Evolutionary conservation across 2,797 vertebrate genomes (phyloP).

Genomic region (Tenualosa thibaudeaui): DNA sequence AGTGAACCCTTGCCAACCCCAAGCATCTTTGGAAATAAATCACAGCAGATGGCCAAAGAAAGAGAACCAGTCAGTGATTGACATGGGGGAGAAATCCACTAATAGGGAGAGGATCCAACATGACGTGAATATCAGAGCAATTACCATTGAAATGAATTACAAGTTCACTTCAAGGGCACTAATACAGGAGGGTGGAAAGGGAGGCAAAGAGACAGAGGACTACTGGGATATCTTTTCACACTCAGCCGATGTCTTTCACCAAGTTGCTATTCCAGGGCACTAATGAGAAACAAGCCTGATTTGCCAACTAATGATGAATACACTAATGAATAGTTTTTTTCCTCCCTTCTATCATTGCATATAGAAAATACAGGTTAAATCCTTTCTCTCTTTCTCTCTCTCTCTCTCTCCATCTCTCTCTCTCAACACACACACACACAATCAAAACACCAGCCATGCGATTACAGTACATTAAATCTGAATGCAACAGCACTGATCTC

Average conservation of each 20-base stretch:
- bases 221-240: background rate
- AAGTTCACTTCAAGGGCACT: slow-evolving; percentile 10
- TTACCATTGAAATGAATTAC: slow-evolving; percentile 13
- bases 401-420: background rate
- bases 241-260: background rate
- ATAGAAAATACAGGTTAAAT: background rate
- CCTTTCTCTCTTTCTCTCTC: background rate
- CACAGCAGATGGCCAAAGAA: background rate
- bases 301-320: background rate
- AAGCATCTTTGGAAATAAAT: background rate
- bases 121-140: background rate
- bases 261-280: background rate
- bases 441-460: background rate
- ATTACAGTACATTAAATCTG: background rate
- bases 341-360: background rate
- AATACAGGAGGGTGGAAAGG: background rate
- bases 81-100: background rate
- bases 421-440: background rate
- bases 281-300: background rate
- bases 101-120: background rate
- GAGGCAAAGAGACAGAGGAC: background rate
- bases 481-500: background rate
- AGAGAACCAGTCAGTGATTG: background rate
- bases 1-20: background rate
- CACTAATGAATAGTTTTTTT: background rate